phyloP scores from a whole-genome alignment of 2,888 invertebrate species.

The Notodonta ziczac region DNA sequence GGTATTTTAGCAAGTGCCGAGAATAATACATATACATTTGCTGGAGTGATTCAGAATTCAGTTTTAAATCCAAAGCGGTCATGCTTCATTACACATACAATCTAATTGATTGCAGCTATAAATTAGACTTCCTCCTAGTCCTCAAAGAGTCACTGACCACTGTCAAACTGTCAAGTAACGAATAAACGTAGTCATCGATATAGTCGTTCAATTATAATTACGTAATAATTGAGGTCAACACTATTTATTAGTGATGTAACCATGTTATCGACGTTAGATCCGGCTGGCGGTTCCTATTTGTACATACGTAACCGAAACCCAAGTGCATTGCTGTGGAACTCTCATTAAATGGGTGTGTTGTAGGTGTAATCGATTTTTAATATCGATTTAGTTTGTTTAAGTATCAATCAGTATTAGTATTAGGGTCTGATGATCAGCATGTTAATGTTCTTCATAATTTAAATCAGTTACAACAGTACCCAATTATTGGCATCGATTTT shows the following conservation, averaged over 20 bases:
- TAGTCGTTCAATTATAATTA: conserved; percentile 45
- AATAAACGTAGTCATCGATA: conserved; percentile 32
- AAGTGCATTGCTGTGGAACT: conserved; percentile 17
- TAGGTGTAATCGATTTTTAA: conserved; percentile 24
- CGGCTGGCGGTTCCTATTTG: conserved; percentile 58
- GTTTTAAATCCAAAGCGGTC: background rate
- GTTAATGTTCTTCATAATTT: background rate
- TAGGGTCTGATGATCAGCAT: background rate
- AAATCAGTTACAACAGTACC: background rate
- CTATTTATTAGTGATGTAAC: conserved; percentile 56
- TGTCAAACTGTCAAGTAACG: conserved; percentile 17
- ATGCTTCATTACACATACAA: background rate
- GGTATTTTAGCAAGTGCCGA: no score
- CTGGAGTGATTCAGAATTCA: background rate
- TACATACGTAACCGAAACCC: conserved; percentile 48
- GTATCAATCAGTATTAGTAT: conserved; percentile 8
- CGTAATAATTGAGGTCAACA: conserved; percentile 56
- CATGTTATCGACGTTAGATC: conserved; percentile 50
- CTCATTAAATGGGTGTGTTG: conserved; percentile 30
- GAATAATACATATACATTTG: background rate
- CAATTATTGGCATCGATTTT: no score
- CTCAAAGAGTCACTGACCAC: conserved; percentile 18
- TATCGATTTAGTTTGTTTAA: conserved; percentile 31
- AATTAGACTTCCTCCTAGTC: background rate
- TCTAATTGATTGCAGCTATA: background rate